phyloP scores from a whole-genome alignment of 2,113 vertebrate species.

The Ceyx cyanopectus region DNA sequence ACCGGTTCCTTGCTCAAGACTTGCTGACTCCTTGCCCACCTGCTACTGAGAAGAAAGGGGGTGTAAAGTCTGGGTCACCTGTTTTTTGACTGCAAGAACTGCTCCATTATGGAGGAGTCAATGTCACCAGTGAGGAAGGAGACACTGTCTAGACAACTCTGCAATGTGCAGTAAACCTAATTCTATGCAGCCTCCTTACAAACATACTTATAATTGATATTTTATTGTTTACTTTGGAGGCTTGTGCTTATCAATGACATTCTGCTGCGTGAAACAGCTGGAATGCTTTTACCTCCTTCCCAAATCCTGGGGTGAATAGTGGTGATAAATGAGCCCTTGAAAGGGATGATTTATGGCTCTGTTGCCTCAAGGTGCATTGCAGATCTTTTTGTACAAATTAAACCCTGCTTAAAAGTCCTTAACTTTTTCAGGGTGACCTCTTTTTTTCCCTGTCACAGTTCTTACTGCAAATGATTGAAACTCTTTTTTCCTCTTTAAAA shows the following conservation, averaged over 20 bases:
- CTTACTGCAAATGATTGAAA: constrained; percentile 1
- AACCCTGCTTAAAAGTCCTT: constrained; percentile 49
- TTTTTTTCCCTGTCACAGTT: constrained; percentile 19
- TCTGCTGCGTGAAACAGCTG: constrained; percentile 19
- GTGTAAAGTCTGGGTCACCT: background rate
- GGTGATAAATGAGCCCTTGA: constrained; percentile 64
- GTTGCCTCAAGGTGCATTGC: constrained; percentile 40
- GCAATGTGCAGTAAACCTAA: background rate
- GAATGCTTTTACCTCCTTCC: constrained; percentile 11
- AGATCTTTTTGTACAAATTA: constrained; percentile 58
- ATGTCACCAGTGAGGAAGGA: background rate
- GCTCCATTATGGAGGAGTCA: background rate
- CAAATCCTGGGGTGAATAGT: background rate
- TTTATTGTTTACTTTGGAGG: constrained; percentile 56
- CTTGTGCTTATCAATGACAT: constrained; percentile 43
- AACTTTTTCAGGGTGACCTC: constrained; percentile 65
- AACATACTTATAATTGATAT: constrained; percentile 13
- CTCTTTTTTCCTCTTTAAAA: background rate
- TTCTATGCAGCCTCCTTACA: background rate
- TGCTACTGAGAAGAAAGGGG: background rate
- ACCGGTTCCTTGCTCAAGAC: fast-evolving
- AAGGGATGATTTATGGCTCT: constrained; percentile 59
- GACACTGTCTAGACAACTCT: background rate
- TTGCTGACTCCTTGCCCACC: background rate
- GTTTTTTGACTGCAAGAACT: background rate